A percentile compares a stretch with the other conserved stretches of the same genome.
Conservation (phyloP, 2,797 vertebrate species). For the Sebastes vulpes region DNA sequence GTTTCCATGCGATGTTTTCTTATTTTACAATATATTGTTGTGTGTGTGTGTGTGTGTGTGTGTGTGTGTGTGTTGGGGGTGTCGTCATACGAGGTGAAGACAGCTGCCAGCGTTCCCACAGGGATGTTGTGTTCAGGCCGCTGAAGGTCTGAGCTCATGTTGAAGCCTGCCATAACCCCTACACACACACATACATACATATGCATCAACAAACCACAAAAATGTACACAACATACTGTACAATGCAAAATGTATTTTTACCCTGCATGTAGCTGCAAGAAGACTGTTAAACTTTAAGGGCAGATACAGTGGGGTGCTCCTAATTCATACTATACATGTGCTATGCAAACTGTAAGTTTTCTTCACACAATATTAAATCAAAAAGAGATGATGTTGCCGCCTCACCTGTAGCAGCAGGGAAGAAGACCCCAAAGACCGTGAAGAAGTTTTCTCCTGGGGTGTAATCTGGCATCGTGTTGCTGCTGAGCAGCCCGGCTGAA, state of each 20-base stretch:
- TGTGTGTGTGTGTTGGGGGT: constrained; percentile 13
- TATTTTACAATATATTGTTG: not conserved
- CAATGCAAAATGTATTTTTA: constrained; percentile 6
- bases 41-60: constrained; percentile 1
- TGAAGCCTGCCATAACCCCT: constrained; percentile 99
- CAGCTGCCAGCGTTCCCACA: constrained; percentile 93
- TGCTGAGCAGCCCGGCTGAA: constrained; percentile 87
- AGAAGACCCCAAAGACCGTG: constrained; percentile 97
- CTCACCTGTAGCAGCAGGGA: constrained; percentile 96
- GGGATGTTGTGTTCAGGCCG: constrained; percentile 93
- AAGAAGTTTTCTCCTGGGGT: constrained; percentile 94
- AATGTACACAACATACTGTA: constrained; percentile 33
- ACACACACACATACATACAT: constrained; percentile 54
- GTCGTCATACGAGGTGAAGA: constrained; percentile 94
- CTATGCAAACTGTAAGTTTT: not conserved
- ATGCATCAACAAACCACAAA: constrained; percentile 39
- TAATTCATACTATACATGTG: not conserved
- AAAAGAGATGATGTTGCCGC: not conserved
- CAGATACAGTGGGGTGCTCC: not conserved
- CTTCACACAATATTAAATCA: not conserved
- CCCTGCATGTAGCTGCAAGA: not conserved
- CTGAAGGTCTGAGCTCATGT: constrained; percentile 98
- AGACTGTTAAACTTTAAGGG: not conserved
- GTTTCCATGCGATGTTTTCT: not conserved
- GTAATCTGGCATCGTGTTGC: constrained; percentile 92